phyloP scores from a whole-genome alignment of 35 echinoderm and acorn worm species.

The Acanthaster planci region DNA sequence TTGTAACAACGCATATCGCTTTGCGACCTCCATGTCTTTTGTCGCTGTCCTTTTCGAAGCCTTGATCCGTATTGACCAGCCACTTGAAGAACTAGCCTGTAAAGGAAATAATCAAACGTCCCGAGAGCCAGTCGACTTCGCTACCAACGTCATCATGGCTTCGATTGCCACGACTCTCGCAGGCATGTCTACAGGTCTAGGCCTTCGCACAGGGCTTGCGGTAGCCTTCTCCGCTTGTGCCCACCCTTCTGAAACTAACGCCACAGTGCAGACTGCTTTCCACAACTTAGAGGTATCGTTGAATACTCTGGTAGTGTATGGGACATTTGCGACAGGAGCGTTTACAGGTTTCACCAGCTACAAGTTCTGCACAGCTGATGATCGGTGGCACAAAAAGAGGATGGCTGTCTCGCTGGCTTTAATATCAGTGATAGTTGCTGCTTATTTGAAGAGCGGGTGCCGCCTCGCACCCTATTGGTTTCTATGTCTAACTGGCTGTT shows the following conservation, averaged over 20 bases:
- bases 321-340: background rate
- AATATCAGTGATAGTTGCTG: background rate
- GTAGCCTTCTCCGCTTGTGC: slow-evolving; percentile 11
- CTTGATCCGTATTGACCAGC: background rate
- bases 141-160: background rate
- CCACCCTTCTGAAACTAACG: background rate
- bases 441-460: background rate
- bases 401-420: background rate
- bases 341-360: background rate
- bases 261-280: background rate
- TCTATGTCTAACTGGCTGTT: background rate
- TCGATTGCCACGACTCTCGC: background rate
- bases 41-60: background rate
- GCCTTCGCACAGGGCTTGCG: background rate
- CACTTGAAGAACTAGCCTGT: background rate
- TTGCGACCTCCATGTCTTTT: background rate
- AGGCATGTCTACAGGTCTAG: background rate
- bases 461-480: background rate
- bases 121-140: background rate
- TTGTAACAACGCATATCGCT: slow-evolving; percentile 11
- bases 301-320: background rate
- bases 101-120: background rate
- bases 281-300: background rate
- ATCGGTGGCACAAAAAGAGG: background rate
- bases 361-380: slow-evolving; percentile 1